phyloP scores from a whole-genome alignment of 2,888 invertebrate species.

The Zygogramma bicolorata region DNA sequence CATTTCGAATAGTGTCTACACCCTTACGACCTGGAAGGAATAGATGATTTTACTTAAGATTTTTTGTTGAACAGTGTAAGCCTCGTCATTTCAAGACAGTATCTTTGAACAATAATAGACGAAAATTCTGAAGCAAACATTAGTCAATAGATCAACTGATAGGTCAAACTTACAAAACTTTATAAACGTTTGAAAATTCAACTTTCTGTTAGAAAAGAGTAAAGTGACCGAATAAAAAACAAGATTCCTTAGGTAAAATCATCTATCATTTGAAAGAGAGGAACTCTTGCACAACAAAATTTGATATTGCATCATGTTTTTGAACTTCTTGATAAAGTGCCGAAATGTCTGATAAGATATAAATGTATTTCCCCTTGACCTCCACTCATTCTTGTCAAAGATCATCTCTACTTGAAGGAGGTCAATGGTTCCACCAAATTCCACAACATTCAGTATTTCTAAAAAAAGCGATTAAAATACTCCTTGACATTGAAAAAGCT shows the following conservation, averaged over 20 bases:
- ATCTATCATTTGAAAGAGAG: background rate
- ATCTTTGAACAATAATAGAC: too few relatives aligned
- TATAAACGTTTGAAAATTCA: too few relatives aligned
- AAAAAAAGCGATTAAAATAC: too few relatives aligned
- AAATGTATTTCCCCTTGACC: background rate
- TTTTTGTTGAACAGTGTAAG: background rate
- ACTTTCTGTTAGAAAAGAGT: too few relatives aligned
- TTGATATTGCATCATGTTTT: background rate
- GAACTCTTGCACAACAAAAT: background rate
- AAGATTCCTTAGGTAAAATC: background rate
- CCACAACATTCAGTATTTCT: background rate
- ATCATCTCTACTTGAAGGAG: background rate
- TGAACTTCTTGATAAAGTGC: background rate
- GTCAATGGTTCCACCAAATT: background rate
- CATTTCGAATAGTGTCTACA: constrained; percentile 28
- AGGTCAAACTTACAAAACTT: too few relatives aligned
- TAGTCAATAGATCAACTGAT: too few relatives aligned
- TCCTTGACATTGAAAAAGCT: too few relatives aligned
- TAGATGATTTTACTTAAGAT: constrained; percentile 13
- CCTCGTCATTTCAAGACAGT: background rate
- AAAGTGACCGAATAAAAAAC: background rate
- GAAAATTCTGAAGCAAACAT: too few relatives aligned
- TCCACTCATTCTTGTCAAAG: background rate
- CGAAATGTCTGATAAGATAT: background rate
- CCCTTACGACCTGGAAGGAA: constrained; percentile 23